phyloP scores from a whole-genome alignment of 2,113 vertebrate species.

The Trinectes maculatus region DNA sequence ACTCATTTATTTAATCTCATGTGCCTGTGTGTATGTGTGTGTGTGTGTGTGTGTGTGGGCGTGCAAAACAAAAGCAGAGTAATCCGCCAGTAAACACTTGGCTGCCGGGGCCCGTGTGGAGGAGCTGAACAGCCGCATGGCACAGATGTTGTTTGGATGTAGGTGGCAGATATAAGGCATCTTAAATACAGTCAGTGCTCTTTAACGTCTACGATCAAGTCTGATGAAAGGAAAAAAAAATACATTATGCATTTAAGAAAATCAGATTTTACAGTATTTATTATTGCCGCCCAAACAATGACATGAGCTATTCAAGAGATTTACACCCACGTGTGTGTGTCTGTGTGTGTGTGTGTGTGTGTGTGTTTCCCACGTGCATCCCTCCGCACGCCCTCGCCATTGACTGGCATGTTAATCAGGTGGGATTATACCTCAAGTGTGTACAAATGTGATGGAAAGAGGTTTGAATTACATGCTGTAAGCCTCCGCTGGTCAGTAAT shows the following conservation, averaged over 20 bases:
- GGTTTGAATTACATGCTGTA: conserved; percentile 78
- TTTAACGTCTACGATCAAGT: neutral
- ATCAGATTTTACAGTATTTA: neutral
- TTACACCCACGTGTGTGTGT: conserved; percentile 15
- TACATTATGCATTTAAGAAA: no score
- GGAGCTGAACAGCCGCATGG: conserved; percentile 32
- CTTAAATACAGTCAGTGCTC: conserved; percentile 7
- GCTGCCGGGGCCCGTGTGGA: conserved; percentile 33
- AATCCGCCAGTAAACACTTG: conserved; percentile 36
- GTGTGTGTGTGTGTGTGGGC: conserved; percentile 8
- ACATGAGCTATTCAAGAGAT: conserved; percentile 3
- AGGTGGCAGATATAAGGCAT: conserved; percentile 8
- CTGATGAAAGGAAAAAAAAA: no score
- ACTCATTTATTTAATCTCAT: conserved; percentile 60
- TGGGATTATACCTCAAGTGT: conserved; percentile 72
- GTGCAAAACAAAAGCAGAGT: conserved; percentile 37
- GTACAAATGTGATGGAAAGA: conserved; percentile 81
- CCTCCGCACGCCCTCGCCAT: conserved; percentile 30
- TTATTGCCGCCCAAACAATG: conserved; percentile 2
- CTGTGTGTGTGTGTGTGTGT: conserved; percentile 3
- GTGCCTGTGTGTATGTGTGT: conserved; percentile 15
- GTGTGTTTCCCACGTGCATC: conserved; percentile 32
- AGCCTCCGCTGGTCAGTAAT: conserved; percentile 65
- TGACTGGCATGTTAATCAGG: conserved; percentile 78
- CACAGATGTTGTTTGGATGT: conserved; percentile 12